Percentiles rank a stretch among this genome's conserved stretches.
Conservation (phyloP, 2,113 vertebrate species). For the Perca flavescens region DNA sequence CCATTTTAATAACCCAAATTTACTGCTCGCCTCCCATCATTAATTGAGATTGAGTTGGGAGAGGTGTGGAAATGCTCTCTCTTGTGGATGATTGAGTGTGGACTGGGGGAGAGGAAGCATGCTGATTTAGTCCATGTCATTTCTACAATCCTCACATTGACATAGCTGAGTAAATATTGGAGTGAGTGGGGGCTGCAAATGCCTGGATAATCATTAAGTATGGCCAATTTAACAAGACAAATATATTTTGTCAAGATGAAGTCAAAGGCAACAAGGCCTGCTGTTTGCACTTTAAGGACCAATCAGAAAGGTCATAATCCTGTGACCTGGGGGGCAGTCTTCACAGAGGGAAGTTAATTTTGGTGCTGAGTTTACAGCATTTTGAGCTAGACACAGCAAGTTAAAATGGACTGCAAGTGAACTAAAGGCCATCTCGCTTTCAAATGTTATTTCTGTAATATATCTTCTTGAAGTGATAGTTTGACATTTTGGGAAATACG, state of each 20-base stretch:
- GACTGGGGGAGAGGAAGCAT: not conserved
- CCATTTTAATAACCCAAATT: slow-evolving; percentile 69
- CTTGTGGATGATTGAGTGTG: slow-evolving; percentile 29
- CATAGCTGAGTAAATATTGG: slow-evolving; percentile 27
- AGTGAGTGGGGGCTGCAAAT: not conserved
- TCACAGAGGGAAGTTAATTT: not conserved
- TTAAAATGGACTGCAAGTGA: not conserved
- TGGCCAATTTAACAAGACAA: slow-evolving; percentile 25
- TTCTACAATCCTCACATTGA: slow-evolving; percentile 25
- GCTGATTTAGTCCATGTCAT: slow-evolving; percentile 19
- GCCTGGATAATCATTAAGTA: slow-evolving; percentile 4
- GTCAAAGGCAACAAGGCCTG: not conserved
- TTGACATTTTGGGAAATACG: too few species aligned
- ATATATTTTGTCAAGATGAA: slow-evolving; percentile 6
- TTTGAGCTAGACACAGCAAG: not conserved
- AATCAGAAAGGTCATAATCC: not conserved
- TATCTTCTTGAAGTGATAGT: too few species aligned
- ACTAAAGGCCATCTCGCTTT: not conserved
- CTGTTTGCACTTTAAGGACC: slow-evolving; percentile 4
- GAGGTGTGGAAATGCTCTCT: slow-evolving; percentile 38
- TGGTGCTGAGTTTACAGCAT: not conserved
- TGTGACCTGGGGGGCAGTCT: not conserved
- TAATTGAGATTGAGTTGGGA: slow-evolving; percentile 57
- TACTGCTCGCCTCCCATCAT: slow-evolving; percentile 38
- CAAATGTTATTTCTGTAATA: not conserved